Base-by-base conservation (phyloP, 2,797 vertebrate species). In the Stomatorhinus walkeri region DNA sequence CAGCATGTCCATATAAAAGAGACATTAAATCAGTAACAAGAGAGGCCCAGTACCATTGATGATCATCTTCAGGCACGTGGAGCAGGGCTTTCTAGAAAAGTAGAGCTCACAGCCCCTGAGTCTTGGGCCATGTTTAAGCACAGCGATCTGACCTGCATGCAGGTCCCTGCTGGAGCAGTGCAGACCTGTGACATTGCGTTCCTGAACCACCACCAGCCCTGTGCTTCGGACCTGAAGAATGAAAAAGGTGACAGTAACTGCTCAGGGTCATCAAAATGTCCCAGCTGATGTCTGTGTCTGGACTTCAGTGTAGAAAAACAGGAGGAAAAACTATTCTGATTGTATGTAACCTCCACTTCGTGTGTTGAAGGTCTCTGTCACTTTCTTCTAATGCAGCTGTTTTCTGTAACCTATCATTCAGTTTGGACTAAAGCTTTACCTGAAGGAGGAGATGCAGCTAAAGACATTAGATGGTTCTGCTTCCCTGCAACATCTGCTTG, bases 31-130 rank as follows among this genome's bases (percentile, higher is more conserved):
- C n/a, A 49, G 48, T 32, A 54, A 22, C 4, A 64, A 86, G 19
- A 14, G 40, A n/a, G n/a, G 32, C n/a, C 89, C 46, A 96, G 95
- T 94, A 98, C 98, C 97, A 0, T 99, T 99, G 91, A 99, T 97
- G 90, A 98, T 96, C 98, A 99, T 99, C 96, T 99, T 99, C 90
- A 99, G 96, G 92, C 98, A 99, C 59, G 96, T 96, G 1, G 98
- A 97, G 89, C 98, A 99, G 0, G 98, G 98, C 91, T 98, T 97
- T 93, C 98, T 96, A 40, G 98, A 99, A 94, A 98, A 99, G 94
- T 97, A 99, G 88, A 99, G 94, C 92, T 98, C 97, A 90, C 97
- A 98, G 90, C 96, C 95, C 84, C 95, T 96, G 90, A 99, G 94
- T 1, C 91, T 92, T 51, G 95, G 94, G 16, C 97, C 97, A 0